Base-by-base conservation (phyloP, 2,113 vertebrate genomes). In the Catharus fuscescens region DNA sequence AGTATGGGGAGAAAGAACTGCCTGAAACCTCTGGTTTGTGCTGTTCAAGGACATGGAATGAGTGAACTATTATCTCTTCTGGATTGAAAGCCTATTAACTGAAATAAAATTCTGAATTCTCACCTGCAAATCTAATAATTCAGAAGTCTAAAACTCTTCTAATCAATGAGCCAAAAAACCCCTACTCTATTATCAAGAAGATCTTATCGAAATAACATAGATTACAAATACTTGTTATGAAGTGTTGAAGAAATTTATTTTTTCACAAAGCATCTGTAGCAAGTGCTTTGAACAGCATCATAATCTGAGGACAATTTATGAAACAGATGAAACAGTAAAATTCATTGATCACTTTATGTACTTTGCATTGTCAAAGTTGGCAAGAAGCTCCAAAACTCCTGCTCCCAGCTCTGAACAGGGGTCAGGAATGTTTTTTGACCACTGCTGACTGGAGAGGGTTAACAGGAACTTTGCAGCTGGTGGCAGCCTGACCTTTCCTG, bases 1-100 rank as follows among this genome's bases (percentile, higher is more conserved):
- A 90, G 76, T 42, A 59, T 21, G 32, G 19, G 57, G 20, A 47
- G 23, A 86, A 86, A 80, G 42, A 83, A 44, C 29, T 32, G 45
- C 40, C 70, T 90, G 78, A 93, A 93, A 93, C 40, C 57, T 85
- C 36, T 76, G 70, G 40, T 48, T 40, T 85, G 19, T 89, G 67
- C 42, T 4, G 1, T 77, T 88, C 69, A 87, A 84, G 38, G 65
- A 71, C 26, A 40, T 20, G n/a, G 20, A 78, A 44, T 40, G 66
- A 89, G 8, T 16, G 38, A 80, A 62, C 45, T 82, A 29, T 61
- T 77, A 34, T 77, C 6, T 88, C 14, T 93, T 88, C 48, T 62
- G 45, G 32, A 54, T 59, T 66, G 18, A 52, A 90, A 92, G 56
- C 26, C 38, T 83, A 62, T 70, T 78, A 78, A 67, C 36, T 50